Evolutionary conservation across 2,113 vertebrate genomes (phyloP).

Genomic region (Ochotona curzoniae): DNA sequence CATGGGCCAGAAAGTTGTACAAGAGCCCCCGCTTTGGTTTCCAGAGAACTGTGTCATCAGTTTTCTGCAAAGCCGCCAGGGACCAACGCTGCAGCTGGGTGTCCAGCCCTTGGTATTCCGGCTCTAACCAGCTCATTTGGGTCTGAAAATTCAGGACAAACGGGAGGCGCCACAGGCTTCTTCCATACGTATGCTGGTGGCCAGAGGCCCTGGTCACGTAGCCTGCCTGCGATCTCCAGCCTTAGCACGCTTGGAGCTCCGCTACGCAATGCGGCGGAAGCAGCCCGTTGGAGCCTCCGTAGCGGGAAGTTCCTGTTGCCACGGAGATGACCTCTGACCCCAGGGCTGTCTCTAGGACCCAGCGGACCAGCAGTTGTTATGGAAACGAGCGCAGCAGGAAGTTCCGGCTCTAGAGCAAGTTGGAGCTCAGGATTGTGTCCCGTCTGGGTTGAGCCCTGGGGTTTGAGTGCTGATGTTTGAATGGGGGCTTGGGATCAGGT

Average conservation of each 20-base stretch:
- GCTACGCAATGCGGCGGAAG: constrained; percentile 57
- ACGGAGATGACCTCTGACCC: constrained; percentile 75
- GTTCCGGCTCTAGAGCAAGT: fast-evolving
- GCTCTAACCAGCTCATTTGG: not conserved
- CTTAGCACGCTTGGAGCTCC: fast-evolving
- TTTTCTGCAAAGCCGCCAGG: not conserved
- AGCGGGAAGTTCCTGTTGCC: constrained; percentile 62
- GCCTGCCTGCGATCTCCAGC: fast-evolving
- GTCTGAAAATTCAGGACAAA: too few species aligned
- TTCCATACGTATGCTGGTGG: fast-evolving
- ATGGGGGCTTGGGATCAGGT: too few species aligned
- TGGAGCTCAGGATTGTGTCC: too few species aligned
- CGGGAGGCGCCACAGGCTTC: too few species aligned
- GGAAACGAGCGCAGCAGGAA: constrained; percentile 18
- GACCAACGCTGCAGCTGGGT: not conserved
- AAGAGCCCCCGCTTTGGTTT: not conserved
- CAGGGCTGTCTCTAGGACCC: fast-evolving
- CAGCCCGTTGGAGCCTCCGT: constrained; percentile 44
- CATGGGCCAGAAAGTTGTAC: not conserved
- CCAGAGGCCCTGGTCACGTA: fast-evolving
- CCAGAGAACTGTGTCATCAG: not conserved
- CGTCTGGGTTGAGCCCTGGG: fast-evolving
- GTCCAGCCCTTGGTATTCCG: not conserved
- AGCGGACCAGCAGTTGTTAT: not conserved
- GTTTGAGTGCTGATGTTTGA: too few species aligned